Conservation (phyloP, 2,113 vertebrate species). For the Pachycephala philippinensis region DNA sequence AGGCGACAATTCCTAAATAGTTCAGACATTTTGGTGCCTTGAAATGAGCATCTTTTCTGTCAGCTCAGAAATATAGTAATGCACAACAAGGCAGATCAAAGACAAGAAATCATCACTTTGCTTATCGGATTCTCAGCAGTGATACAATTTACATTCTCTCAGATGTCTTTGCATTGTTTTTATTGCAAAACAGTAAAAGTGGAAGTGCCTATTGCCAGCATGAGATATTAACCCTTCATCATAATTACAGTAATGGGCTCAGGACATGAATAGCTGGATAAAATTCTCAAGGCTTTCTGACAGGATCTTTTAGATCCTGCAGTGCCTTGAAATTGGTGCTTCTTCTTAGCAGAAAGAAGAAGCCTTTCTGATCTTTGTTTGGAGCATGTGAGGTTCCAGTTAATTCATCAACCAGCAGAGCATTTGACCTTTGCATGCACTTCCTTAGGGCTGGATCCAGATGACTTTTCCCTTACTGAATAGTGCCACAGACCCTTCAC, state of each 20-base stretch:
- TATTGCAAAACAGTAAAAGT: background rate
- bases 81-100: slow-evolving; percentile 29
- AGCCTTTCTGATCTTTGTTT: background rate
- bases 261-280: background rate
- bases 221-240: background rate
- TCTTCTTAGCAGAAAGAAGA: background rate
- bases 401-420: background rate
- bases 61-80: slow-evolving; percentile 70
- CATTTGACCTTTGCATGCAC: background rate
- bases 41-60: slow-evolving; percentile 72
- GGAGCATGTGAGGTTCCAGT: background rate
- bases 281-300: background rate
- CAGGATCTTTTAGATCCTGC: background rate
- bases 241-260: background rate
- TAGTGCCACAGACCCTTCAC: background rate
- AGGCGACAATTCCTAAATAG: slow-evolving; percentile 70
- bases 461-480: background rate
- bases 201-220: background rate
- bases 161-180: background rate
- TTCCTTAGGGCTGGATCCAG: background rate
- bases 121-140: slow-evolving; percentile 1
- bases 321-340: background rate
- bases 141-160: slow-evolving; percentile 32
- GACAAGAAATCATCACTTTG: slow-evolving; percentile 14
- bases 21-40: slow-evolving; percentile 84